These are phyloP conservation scores for Coccyzus lansbergi DNA, from an alignment of 2,797 vertebrate species.

Conservation along the genomic window DNA sequence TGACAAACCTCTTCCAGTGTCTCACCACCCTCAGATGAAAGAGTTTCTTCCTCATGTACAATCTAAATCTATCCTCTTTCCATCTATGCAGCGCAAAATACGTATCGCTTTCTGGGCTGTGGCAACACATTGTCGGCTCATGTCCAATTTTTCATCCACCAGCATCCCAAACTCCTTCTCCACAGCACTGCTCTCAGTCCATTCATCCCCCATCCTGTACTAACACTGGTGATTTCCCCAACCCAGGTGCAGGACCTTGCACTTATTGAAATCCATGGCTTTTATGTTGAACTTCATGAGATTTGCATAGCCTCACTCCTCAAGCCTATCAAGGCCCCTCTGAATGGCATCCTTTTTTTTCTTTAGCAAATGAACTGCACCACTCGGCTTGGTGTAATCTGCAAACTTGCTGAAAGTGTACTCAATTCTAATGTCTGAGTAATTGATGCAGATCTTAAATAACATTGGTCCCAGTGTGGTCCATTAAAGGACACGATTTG, in stretches of 20 bases:
- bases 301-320: background rate
- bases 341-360: background rate
- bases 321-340: background rate
- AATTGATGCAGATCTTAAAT: too few species aligned
- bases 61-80: background rate
- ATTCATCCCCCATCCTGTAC: too few species aligned
- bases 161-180: too few species aligned
- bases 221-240: too few species aligned
- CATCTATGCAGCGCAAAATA: background rate
- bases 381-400: background rate
- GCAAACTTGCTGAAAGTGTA: background rate
- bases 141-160: too few species aligned
- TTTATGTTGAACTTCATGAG: background rate
- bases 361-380: accelerated
- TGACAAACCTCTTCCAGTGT: background rate
- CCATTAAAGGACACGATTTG: too few species aligned
- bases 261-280: background rate
- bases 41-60: background rate
- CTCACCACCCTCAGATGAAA: background rate
- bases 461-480: too few species aligned
- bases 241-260: too few species aligned
- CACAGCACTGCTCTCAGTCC: too few species aligned
- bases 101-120: too few species aligned
- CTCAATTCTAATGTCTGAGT: too few species aligned
- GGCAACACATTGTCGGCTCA: too few species aligned